Conservation (phyloP, 1,140 invertebrate genomes). For the Eumaeus atala region DNA sequence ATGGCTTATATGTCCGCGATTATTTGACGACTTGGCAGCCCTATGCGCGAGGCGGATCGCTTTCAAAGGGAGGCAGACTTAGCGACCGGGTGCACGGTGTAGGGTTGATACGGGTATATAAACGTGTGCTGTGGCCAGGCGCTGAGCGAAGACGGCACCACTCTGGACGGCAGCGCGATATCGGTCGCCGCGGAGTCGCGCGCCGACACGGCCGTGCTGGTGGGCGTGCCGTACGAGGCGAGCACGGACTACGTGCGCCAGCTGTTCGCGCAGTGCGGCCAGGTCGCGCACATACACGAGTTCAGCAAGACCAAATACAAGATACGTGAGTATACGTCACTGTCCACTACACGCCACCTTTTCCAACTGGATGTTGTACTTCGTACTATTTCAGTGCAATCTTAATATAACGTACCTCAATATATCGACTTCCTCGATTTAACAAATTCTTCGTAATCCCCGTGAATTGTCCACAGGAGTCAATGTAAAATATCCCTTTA, state of each 20-base stretch:
- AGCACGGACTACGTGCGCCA: conserved; percentile 56
- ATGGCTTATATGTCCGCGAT: too few relatives aligned
- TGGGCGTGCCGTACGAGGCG: conserved; percentile 64
- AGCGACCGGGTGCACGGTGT: neutral
- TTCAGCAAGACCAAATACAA: conserved; percentile 71
- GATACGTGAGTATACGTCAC: conserved; percentile 46
- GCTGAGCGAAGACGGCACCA: conserved; percentile 51
- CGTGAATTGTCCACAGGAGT: too few relatives aligned
- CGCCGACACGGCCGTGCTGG: conserved; percentile 60
- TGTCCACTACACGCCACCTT: neutral
- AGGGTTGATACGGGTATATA: neutral
- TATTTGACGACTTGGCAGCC: too few relatives aligned
- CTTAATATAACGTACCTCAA: too few relatives aligned
- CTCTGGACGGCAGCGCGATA: conserved; percentile 50
- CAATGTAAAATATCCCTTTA: too few relatives aligned
- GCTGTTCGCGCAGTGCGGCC: conserved; percentile 61
- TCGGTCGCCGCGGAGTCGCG: conserved; percentile 57
- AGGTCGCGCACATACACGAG: conserved; percentile 62
- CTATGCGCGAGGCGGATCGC: too few relatives aligned
- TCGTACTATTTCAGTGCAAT: too few relatives aligned
- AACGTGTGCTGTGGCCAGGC: conserved; percentile 33
- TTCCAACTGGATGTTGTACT: too few relatives aligned
- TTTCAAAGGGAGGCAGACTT: too few relatives aligned
- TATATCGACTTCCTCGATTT: too few relatives aligned
- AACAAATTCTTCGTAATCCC: too few relatives aligned